Evolutionary conservation across 2,113 vertebrate species (phyloP).

Genomic region (Malurus melanocephalus): DNA sequence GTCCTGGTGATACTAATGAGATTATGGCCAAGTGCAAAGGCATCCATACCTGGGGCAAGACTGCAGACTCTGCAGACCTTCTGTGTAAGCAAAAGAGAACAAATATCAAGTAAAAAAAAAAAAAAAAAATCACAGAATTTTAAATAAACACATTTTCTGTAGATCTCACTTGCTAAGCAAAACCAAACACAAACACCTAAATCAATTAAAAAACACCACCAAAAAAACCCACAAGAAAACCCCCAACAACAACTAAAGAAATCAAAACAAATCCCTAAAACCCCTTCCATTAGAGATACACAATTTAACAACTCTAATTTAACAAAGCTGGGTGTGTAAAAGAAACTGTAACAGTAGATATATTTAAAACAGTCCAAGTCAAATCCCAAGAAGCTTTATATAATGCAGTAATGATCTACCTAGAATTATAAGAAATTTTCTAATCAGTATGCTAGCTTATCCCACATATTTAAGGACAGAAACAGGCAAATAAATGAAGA

Average conservation of each 20-base stretch:
- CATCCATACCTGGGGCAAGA: not conserved
- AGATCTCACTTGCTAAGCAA: not conserved
- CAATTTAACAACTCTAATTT: not conserved
- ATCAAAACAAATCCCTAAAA: not conserved
- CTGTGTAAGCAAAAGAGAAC: not conserved
- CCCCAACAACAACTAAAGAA: not conserved
- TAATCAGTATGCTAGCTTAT: not conserved
- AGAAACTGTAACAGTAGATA: not conserved
- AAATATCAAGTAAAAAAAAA: not conserved
- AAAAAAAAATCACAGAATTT: not conserved
- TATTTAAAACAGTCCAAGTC: not conserved
- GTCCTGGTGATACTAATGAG: not conserved
- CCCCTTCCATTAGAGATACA: rapidly evolving
- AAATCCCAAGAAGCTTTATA: not conserved
- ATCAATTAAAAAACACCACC: not conserved
- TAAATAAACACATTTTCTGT: not conserved
- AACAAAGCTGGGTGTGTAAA: not conserved
- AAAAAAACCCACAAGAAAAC: not conserved
- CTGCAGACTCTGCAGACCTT: not conserved
- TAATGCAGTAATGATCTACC: not conserved
- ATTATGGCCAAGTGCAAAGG: not conserved
- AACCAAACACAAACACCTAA: not conserved
- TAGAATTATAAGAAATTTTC: not conserved
- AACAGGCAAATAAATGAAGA: conserved; percentile 43
- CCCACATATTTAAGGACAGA: conserved; percentile 18